Evolutionary conservation across 2,797 vertebrate species (phyloP).

Genomic region (Petrocephalus schoutedeni): DNA sequence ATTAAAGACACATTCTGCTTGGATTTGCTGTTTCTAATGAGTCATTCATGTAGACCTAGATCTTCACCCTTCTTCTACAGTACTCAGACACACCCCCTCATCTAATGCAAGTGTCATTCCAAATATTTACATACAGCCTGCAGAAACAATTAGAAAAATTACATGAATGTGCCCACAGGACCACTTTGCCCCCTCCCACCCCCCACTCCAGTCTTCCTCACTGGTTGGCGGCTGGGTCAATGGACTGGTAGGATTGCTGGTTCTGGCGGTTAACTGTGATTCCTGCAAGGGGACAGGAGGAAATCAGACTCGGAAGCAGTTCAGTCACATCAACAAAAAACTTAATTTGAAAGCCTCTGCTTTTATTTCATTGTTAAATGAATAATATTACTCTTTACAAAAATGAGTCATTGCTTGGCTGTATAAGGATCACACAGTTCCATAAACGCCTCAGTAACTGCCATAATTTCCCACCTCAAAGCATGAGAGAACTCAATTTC

Average conservation of each 20-base stretch:
- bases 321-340: not conserved
- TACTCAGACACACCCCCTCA: not conserved
- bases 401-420: not conserved
- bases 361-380: not conserved
- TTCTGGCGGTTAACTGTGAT: constrained; percentile 40
- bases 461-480: not conserved
- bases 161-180: constrained; percentile 18
- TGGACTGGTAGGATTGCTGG: constrained; percentile 59
- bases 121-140: not conserved
- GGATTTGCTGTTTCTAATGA: not conserved
- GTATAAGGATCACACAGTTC: not conserved
- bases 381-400: not conserved
- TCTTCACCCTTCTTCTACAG: not conserved
- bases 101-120: not conserved
- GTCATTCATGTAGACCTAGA: not conserved
- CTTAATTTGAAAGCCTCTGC: not conserved
- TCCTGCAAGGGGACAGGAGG: constrained; percentile 37
- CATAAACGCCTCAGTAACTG: not conserved
- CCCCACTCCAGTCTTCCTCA: constrained; percentile 30
- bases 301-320: not conserved
- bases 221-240: constrained; percentile 49
- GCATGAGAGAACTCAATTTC: not conserved
- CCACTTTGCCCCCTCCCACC: constrained; percentile 32
- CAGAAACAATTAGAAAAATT: not conserved
- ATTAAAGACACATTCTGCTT: not conserved